Conservation (phyloP, 2,888 invertebrate species). For the Dolomedes plantarius region DNA sequence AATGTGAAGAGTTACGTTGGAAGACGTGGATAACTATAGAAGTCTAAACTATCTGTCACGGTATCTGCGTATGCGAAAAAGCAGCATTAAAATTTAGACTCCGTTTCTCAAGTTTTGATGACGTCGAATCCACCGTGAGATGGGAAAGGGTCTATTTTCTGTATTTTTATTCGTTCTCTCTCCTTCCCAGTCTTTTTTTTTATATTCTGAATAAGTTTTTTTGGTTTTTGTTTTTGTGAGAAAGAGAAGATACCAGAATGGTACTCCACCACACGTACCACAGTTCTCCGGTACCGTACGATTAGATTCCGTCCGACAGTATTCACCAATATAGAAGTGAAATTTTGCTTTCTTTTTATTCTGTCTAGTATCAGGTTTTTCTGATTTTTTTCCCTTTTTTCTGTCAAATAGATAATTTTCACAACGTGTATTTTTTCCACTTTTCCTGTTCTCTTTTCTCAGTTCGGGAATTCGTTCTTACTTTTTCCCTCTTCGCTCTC, state of each 20-base stretch:
- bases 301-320: constrained; percentile 12
- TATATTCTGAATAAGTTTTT: neutral
- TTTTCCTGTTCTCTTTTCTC: constrained; percentile 13
- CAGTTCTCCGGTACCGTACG: constrained; percentile 2
- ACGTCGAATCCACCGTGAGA: neutral
- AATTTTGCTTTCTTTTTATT: neutral
- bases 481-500: constrained; percentile 2
- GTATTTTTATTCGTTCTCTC: constrained; percentile 18
- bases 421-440: neutral
- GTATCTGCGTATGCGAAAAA: constrained; percentile 13
- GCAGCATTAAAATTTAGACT: constrained; percentile 33
- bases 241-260: neutral
- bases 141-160: neutral
- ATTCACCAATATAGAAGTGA: constrained; percentile 23
- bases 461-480: constrained; percentile 15
- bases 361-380: constrained; percentile 13
- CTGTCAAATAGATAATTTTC: constrained; percentile 30
- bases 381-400: neutral
- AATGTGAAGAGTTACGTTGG: neutral
- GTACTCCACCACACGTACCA: constrained; percentile 3
- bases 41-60: constrained; percentile 28
- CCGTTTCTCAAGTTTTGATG: constrained; percentile 48
- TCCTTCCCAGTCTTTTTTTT: neutral
- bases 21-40: neutral
- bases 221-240: too few species aligned